Conservation (phyloP, 1,140 invertebrate species). For the Drosophila pseudoananassae region DNA sequence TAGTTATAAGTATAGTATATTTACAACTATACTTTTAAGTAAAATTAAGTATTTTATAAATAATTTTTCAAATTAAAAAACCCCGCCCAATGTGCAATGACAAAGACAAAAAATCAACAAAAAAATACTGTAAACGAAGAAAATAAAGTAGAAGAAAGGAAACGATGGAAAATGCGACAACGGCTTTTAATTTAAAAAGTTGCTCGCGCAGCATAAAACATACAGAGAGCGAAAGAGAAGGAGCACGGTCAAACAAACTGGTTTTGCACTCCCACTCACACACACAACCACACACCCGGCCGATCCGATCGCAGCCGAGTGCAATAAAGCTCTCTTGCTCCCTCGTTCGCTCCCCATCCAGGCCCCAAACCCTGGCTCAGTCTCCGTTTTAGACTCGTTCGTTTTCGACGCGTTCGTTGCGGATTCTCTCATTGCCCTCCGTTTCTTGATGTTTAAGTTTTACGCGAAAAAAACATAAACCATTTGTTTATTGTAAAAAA, state of each 20-base stretch:
- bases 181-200: conserved; percentile 75
- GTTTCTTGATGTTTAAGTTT: conserved; percentile 8
- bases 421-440: not conserved
- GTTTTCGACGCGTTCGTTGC: conserved; percentile 6
- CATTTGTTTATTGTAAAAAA: not conserved
- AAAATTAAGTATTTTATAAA: too few relatives aligned
- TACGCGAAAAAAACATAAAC: not conserved
- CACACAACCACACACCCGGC: not conserved
- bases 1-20: too few relatives aligned
- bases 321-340: conserved; percentile 19
- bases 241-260: conserved; percentile 62
- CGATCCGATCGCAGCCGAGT: not conserved
- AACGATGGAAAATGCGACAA: conserved; percentile 47
- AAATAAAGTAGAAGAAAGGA: conserved; percentile 43
- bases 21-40: too few relatives aligned
- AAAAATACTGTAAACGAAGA: conserved; percentile 1
- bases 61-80: not conserved
- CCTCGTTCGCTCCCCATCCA: conserved; percentile 1
- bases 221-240: conserved; percentile 32
- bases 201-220: conserved; percentile 59
- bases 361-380: not conserved
- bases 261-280: conserved; percentile 67
- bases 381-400: not conserved
- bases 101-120: conserved; percentile 20
- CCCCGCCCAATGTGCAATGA: conserved; percentile 4